phyloP scores from a whole-genome alignment of 2,888 invertebrate species.

The Drosophila nr. fundita region DNA sequence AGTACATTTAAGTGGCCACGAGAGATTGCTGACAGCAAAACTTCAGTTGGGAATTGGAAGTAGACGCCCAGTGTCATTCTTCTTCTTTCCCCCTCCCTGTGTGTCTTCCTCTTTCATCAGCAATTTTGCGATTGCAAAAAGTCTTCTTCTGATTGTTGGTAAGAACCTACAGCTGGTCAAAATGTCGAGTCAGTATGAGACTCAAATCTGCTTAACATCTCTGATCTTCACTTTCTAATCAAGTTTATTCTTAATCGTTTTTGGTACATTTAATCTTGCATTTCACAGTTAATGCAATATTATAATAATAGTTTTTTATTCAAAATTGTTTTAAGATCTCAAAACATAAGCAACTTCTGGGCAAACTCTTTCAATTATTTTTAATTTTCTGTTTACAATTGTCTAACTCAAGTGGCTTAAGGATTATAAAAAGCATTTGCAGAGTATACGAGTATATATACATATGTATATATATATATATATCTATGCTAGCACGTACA shows the following conservation, averaged over 20 bases:
- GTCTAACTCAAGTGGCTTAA: not conserved
- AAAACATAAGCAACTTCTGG: not conserved
- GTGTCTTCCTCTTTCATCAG: constrained; percentile 19
- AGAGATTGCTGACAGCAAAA: constrained; percentile 69
- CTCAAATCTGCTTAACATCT: not conserved
- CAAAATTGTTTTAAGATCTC: not conserved
- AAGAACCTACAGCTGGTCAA: constrained; percentile 22
- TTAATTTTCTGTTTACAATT: not conserved
- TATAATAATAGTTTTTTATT: no score
- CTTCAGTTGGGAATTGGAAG: constrained; percentile 54
- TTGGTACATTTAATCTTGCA: no score
- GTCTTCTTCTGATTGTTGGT: constrained; percentile 8
- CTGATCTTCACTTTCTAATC: constrained; percentile 2
- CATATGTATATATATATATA: not conserved
- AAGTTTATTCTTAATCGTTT: not conserved
- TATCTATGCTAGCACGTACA: constrained; percentile 49
- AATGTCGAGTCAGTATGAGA: not conserved
- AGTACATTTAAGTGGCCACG: constrained; percentile 51
- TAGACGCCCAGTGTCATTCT: constrained; percentile 57
- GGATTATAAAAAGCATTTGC: not conserved
- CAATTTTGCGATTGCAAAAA: constrained; percentile 43
- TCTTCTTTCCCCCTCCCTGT: constrained; percentile 19
- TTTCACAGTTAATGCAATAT: no score
- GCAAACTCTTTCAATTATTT: not conserved
- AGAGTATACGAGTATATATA: not conserved